Evolutionary conservation across 2,888 invertebrate genomes (phyloP).

Genomic region (Seira ritae): DNA sequence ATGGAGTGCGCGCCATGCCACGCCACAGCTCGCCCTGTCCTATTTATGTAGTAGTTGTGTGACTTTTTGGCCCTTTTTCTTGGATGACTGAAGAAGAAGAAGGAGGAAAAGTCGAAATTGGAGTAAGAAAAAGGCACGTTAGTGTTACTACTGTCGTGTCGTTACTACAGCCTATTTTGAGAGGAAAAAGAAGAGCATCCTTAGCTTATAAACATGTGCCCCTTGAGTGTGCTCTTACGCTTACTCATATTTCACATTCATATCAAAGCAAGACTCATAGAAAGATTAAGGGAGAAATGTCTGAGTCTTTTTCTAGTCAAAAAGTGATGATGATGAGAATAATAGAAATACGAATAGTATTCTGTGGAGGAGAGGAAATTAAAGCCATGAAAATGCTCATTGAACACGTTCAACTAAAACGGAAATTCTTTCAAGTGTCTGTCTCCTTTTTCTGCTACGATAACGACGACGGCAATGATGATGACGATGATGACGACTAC

Average conservation of each 20-base stretch:
- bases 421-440: conserved; percentile 50
- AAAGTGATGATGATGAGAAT: too few species aligned
- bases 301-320: too few species aligned
- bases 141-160: not conserved
- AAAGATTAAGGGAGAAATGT: not conserved
- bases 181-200: not conserved
- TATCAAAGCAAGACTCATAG: not conserved
- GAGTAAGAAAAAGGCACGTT: not conserved
- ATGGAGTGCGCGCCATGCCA: conserved; percentile 45
- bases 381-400: conserved; percentile 69
- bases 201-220: not conserved
- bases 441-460: too few species aligned
- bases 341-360: conserved; percentile 37
- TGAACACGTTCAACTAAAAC: conserved; percentile 66
- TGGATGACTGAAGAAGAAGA: not conserved
- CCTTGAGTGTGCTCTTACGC: not conserved
- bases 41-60: too few species aligned
- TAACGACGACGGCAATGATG: too few species aligned
- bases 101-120: not conserved
- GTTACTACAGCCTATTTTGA: not conserved
- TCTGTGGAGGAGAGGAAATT: conserved; percentile 56
- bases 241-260: not conserved
- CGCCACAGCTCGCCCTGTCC: too few species aligned
- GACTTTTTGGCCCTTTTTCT: conserved; percentile 52
- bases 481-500: not conserved